Evolutionary conservation across 2,113 vertebrate species (phyloP).

Genomic region (Lontra canadensis): DNA sequence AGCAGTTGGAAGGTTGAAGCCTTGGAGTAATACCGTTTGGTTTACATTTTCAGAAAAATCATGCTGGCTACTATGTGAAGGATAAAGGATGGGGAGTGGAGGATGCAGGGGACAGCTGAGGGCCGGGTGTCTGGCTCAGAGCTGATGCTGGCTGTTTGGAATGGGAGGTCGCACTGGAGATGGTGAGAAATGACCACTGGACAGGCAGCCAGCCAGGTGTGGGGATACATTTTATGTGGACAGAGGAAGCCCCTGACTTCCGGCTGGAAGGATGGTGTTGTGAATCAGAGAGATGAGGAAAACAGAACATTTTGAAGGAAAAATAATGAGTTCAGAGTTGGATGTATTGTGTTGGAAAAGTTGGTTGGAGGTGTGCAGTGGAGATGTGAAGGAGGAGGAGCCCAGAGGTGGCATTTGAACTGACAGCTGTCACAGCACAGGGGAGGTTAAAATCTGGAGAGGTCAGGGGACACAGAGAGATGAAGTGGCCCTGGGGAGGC

Average conservation of each 20-base stretch:
- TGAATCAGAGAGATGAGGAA: not conserved
- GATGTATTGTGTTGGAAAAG: not conserved
- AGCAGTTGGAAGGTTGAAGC: not conserved
- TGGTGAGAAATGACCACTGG: not conserved
- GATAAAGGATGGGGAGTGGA: not conserved
- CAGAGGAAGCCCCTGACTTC: not conserved
- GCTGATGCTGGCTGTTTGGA: not conserved
- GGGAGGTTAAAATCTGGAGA: not conserved
- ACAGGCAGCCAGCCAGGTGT: not conserved
- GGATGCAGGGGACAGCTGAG: not conserved
- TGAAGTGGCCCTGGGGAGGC: fast-evolving
- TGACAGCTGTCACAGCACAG: not conserved
- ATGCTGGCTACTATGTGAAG: not conserved
- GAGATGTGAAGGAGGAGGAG: not conserved
- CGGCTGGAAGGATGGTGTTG: not conserved
- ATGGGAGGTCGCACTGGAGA: not conserved
- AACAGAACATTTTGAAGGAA: not conserved
- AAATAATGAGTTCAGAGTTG: not conserved
- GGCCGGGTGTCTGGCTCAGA: not conserved
- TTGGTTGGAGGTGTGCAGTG: not conserved
- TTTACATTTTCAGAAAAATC: not conserved
- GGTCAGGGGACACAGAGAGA: fast-evolving
- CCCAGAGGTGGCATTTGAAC: not conserved
- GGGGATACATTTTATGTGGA: not conserved
- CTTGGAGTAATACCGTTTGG: not conserved